Evolutionary conservation across 92 coral and sea anemone genomes (phyloP), one percentile per base, ranked within the genome.

Genomic region (Desmophyllum pertusum): DNA sequence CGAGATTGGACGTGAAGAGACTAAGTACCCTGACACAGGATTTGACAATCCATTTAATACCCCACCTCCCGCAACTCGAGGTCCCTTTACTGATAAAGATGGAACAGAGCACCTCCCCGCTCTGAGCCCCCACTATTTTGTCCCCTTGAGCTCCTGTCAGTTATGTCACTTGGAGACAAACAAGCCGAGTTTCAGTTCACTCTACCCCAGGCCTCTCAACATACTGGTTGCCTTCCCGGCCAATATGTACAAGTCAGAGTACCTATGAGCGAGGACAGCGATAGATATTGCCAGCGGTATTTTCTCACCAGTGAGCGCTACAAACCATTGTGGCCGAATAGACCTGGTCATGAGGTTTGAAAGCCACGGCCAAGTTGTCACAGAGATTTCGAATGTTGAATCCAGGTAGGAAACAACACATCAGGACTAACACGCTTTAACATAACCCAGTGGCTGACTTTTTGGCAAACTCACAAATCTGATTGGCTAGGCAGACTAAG

Each of bases 11-110:
- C n/a, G 62, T n/a, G 63, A 71, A 3, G 17, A 31, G 18, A n/a
- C 55, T 30, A 0, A 51, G 23, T 79, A 79, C 67, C 89, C 79
- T 63, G 80, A 70, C 75, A 52, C 89, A 19, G 89, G 79, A 40
- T 86, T 86, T 46, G 89, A 86, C 15, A 86, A 86, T 48, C 89
- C 89, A 5, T 86, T 86, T 69, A 86, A 79, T 70, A 86, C 89
- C 61, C 45, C 7, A 30, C 89, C 89, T 4, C 85, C 89, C 19
- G 80, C 79, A 25, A 79, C 64, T 29, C 72, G 83, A 31, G 89
- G 89, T 10, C 29, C 85, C 8, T 59, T 76, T 63, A 79, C 75
- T 39, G 55, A 73, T 74, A 41, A 33, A 1, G 77, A 75, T 52
- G 86, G 86, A 48, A 80, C 46, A 6, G 45, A 48, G 18, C 90